These are phyloP conservation scores for Hypanus sabinus DNA, from an alignment of 2,113 vertebrate genomes.

Conservation along the genomic window DNA sequence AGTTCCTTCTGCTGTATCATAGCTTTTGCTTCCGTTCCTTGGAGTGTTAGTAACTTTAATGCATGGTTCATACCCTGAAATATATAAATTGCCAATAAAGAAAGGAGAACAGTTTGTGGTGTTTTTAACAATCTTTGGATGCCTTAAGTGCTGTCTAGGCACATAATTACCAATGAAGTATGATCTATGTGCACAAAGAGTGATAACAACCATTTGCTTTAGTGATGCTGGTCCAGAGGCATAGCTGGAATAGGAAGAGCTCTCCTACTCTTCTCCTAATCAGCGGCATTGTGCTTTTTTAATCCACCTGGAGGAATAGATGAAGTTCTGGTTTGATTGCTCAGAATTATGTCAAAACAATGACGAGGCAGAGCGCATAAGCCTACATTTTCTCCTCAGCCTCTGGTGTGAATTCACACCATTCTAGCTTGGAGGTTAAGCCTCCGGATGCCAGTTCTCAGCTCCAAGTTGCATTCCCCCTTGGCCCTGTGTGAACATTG, in stretches of 20 bases:
- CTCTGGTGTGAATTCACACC: not conserved
- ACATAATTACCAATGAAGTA: no score
- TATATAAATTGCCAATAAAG: not conserved
- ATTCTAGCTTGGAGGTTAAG: not conserved
- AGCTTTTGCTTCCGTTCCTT: not conserved
- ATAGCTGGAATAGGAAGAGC: no score
- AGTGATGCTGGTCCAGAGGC: no score
- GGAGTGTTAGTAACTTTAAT: not conserved
- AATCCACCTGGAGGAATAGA: not conserved
- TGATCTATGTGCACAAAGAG: no score
- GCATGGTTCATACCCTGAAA: not conserved
- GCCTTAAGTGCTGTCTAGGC: no score
- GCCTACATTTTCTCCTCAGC: not conserved
- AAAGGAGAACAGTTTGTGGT: not conserved
- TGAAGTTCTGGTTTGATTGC: not conserved
- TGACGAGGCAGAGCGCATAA: not conserved
- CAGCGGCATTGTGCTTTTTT: no score
- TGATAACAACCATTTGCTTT: no score
- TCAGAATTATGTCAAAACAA: not conserved
- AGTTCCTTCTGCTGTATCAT: not conserved
- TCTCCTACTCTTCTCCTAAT: no score
- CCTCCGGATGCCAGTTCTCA: not conserved
- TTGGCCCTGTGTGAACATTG: not conserved
- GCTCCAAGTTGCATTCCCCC: not conserved
- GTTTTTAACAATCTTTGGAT: not conserved